Evolutionary conservation across 1,140 invertebrate genomes (phyloP).

Genomic region (Drosophila aff.): DNA sequence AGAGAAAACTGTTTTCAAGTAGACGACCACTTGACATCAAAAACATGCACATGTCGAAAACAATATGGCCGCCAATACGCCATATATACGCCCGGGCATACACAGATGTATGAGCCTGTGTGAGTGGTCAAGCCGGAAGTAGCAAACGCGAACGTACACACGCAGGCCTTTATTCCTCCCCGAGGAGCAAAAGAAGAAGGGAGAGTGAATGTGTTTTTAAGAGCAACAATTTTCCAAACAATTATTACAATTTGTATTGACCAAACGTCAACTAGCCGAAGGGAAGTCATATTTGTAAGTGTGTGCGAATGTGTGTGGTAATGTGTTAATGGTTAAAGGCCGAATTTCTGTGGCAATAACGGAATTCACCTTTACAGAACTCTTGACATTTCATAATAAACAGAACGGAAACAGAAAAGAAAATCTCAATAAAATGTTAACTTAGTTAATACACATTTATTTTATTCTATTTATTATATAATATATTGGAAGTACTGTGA

Average conservation of each 20-base stretch:
- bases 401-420: not conserved
- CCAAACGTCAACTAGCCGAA: slow-evolving; percentile 44
- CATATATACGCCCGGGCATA: slow-evolving; percentile 14
- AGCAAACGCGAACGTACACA: slow-evolving; percentile 51
- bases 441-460: too few relatives aligned
- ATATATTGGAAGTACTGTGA: too few relatives aligned
- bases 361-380: too few relatives aligned
- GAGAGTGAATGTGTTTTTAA: slow-evolving; percentile 69
- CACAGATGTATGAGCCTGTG: slow-evolving; percentile 5
- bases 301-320: slow-evolving; percentile 9
- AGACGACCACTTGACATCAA: slow-evolving; percentile 76
- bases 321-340: slow-evolving; percentile 34
- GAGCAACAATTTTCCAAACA: slow-evolving; percentile 77
- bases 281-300: slow-evolving; percentile 20
- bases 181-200: slow-evolving; percentile 19
- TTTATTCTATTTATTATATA: too few relatives aligned
- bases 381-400: too few relatives aligned
- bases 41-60: slow-evolving; percentile 78
- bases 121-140: slow-evolving; percentile 57
- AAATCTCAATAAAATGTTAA: not conserved
- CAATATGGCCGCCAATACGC: slow-evolving; percentile 66
- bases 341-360: not conserved
- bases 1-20: slow-evolving; percentile 75
- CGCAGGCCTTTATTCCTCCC: slow-evolving; percentile 51
- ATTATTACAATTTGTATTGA: slow-evolving; percentile 75